These are phyloP conservation scores for Hyperoplus immaculatus DNA, from an alignment of 2,797 vertebrate species.

Conservation along the genomic window DNA sequence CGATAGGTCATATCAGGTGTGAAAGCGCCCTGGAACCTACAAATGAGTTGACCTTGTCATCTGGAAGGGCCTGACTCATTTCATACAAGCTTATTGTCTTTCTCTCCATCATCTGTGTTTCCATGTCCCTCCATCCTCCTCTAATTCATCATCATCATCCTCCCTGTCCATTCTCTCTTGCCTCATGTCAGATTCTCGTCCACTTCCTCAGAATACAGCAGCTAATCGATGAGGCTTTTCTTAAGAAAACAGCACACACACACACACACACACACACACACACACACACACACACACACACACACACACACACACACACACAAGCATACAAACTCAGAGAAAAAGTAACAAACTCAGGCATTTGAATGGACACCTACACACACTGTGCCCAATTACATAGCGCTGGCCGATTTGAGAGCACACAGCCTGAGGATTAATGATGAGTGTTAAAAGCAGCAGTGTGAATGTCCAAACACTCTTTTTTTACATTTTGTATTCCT, in stretches of 20 bases:
- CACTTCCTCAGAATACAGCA: conserved; percentile 18
- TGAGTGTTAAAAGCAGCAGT: conserved; percentile 32
- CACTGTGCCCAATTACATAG: conserved; percentile 14
- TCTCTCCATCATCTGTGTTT: conserved; percentile 16
- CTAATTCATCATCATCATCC: conserved; percentile 14
- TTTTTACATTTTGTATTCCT: conserved; percentile 11
- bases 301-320: conserved; percentile 18
- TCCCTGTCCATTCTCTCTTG: neutral
- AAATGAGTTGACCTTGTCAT: neutral
- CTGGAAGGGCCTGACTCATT: neutral
- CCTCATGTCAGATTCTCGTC: neutral
- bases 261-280: conserved; percentile 19
- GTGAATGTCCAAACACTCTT: conserved; percentile 27
- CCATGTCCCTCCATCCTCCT: neutral
- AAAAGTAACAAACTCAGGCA: neutral
- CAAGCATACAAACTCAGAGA: conserved; percentile 12
- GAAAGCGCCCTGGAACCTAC: no score
- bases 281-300: conserved; percentile 19
- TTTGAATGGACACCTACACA: conserved; percentile 22
- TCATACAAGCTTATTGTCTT: neutral
- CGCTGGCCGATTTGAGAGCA: neutral
- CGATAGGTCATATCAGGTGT: no score
- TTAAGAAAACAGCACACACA: conserved; percentile 11
- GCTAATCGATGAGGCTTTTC: conserved; percentile 40
- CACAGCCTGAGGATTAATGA: conserved; percentile 46